These are phyloP conservation scores for Thereva unica DNA, from an alignment of 2,888 invertebrate genomes.

Conservation along the genomic window DNA sequence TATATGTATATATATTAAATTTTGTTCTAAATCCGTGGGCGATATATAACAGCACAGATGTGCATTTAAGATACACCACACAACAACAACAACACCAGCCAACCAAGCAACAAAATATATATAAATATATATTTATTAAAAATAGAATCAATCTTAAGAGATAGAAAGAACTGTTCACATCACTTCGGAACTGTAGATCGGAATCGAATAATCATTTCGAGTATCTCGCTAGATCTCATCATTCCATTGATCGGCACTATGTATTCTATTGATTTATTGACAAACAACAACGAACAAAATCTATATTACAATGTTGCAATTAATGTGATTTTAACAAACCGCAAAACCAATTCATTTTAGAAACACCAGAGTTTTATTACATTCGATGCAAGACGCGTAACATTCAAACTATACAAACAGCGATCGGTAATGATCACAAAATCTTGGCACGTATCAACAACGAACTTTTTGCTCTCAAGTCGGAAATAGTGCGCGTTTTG, in stretches of 20 bases:
- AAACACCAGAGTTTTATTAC: neutral
- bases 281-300: too few species aligned
- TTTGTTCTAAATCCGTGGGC: constrained; percentile 23
- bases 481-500: constrained; percentile 36
- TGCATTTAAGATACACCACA: constrained; percentile 23
- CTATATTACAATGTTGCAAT: neutral
- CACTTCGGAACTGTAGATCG: constrained; percentile 3
- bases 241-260: neutral
- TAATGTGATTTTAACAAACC: neutral
- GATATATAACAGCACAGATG: constrained; percentile 26
- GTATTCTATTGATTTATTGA: too few species aligned
- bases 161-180: constrained; percentile 25
- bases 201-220: constrained; percentile 7
- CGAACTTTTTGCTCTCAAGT: constrained; percentile 24
- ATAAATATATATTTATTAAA: too few species aligned
- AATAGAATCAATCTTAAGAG: neutral
- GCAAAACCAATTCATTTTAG: neutral
- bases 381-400: neutral
- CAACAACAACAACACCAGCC: too few species aligned
- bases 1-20: constrained; percentile 21
- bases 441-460: constrained; percentile 4
- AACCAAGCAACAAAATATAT: too few species aligned
- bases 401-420: neutral
- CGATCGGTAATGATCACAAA: neutral
- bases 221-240: neutral